Conservation (phyloP, 2,113 vertebrate genomes). For the Oostethus manadensis region DNA sequence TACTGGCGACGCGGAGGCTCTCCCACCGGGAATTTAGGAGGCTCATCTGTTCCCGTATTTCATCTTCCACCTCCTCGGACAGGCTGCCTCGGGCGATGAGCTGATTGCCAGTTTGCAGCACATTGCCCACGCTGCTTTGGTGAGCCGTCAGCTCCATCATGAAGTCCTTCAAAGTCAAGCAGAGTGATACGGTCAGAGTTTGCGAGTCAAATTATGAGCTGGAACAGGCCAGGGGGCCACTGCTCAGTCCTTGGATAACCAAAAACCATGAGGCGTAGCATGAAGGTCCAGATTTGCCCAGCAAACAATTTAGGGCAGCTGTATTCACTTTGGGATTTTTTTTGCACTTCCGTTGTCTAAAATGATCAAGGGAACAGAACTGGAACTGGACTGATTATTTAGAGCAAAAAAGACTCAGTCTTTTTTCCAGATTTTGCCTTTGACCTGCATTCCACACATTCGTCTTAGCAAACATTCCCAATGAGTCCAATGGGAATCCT, state of each 20-base stretch:
- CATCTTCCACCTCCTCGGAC: slow-evolving; percentile 88
- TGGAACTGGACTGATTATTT: too few relatives aligned
- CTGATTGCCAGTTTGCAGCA: slow-evolving; percentile 92
- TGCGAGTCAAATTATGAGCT: background rate
- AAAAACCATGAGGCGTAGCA: background rate
- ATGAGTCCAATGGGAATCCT: slow-evolving; percentile 47
- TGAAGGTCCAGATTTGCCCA: background rate
- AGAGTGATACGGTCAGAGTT: background rate
- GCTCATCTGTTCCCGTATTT: slow-evolving; percentile 94
- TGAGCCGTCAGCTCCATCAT: slow-evolving; percentile 98
- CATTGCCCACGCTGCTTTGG: slow-evolving; percentile 93
- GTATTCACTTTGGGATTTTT: too few relatives aligned
- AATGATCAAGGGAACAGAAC: too few relatives aligned
- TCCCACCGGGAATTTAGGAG: slow-evolving; percentile 95
- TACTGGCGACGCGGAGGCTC: slow-evolving; percentile 86
- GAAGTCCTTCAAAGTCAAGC: slow-evolving; percentile 71
- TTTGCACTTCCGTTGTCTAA: too few relatives aligned
- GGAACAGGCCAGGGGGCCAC: slow-evolving; percentile 2
- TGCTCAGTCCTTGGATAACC: background rate
- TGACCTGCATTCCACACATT: slow-evolving; percentile 63
- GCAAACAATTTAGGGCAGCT: too few relatives aligned
- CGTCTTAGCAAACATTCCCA: slow-evolving; percentile 53
- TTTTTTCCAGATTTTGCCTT: slow-evolving; percentile 50
- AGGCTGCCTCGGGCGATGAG: slow-evolving; percentile 88
- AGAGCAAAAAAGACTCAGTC: too few relatives aligned